phyloP scores from a whole-genome alignment of 2,797 vertebrate species.

The Peromyscus aztecus region DNA sequence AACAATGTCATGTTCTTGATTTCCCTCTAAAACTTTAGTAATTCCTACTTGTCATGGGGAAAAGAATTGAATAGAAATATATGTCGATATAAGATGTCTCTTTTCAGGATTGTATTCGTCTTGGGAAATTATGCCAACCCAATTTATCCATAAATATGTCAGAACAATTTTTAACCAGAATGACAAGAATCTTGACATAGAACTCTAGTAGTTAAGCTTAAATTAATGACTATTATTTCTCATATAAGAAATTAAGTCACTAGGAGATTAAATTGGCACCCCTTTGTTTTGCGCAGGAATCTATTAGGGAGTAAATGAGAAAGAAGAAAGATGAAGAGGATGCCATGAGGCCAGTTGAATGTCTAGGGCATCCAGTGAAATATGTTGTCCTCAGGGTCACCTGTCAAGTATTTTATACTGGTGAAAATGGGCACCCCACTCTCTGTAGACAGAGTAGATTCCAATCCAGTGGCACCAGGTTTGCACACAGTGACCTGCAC shows the following conservation, averaged over 20 bases:
- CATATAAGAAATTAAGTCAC: constrained; percentile 1
- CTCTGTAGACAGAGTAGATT: background rate
- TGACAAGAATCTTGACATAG: constrained; percentile 21
- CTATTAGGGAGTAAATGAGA: background rate
- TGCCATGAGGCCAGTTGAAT: background rate
- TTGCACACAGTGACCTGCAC: background rate
- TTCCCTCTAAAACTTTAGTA: background rate
- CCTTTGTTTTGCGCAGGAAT: background rate
- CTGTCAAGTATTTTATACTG: background rate
- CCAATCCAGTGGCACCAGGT: background rate
- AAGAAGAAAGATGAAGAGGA: background rate
- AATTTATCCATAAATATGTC: constrained; percentile 33
- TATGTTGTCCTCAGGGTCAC: background rate
- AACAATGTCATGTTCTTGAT: background rate
- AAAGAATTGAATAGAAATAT: constrained; percentile 7
- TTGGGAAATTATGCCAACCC: constrained; percentile 14
- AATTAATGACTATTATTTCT: constrained; percentile 29
- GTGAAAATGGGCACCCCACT: background rate
- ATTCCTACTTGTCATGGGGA: background rate
- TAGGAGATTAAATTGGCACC: background rate
- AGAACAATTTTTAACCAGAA: constrained; percentile 5
- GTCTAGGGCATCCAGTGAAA: background rate
- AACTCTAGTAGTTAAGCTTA: background rate
- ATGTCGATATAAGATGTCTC: background rate
- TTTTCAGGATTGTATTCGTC: background rate